Conservation (phyloP, 92 coral and sea anemone genomes). For the Montipora capitata region DNA sequence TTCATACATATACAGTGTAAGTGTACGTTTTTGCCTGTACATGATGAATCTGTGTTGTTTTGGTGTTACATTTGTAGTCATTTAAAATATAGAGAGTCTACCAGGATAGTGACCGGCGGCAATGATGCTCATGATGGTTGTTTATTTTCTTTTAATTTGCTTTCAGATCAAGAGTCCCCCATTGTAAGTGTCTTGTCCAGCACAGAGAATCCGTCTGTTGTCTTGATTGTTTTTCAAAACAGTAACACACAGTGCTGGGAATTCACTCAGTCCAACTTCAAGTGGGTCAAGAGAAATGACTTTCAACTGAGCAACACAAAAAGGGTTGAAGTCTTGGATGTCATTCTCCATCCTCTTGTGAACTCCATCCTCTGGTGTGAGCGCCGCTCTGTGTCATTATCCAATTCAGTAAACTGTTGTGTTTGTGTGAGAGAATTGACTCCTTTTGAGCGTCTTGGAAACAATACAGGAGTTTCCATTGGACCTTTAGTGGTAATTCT, state of each 20-base stretch:
- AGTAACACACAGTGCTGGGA: constrained; percentile 89
- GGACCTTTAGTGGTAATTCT: constrained; percentile 92
- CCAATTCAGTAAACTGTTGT: constrained; percentile 83
- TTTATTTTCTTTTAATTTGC: not conserved
- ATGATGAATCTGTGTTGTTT: no score
- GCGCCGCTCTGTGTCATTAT: constrained; percentile 75
- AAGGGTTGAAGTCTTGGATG: constrained; percentile 81
- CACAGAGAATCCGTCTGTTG: constrained; percentile 64
- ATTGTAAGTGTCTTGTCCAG: constrained; percentile 79
- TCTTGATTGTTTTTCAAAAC: constrained; percentile 77
- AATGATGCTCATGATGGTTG: no score
- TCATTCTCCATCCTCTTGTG: constrained; percentile 74
- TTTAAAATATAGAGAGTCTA: no score
- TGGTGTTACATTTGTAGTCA: no score
- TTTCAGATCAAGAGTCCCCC: constrained; percentile 58
- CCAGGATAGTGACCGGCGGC: no score
- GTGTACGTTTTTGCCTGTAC: no score
- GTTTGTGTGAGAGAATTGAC: constrained; percentile 88
- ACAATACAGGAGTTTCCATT: constrained; percentile 46
- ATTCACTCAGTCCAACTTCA: constrained; percentile 60
- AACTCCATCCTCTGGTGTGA: constrained; percentile 96
- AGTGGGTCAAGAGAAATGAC: constrained; percentile 83
- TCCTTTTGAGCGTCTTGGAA: constrained; percentile 66
- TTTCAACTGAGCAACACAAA: constrained; percentile 96
- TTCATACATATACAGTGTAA: no score